Conservation (phyloP, 2,113 vertebrate species). For the Mesoclemmys tuberculata region DNA sequence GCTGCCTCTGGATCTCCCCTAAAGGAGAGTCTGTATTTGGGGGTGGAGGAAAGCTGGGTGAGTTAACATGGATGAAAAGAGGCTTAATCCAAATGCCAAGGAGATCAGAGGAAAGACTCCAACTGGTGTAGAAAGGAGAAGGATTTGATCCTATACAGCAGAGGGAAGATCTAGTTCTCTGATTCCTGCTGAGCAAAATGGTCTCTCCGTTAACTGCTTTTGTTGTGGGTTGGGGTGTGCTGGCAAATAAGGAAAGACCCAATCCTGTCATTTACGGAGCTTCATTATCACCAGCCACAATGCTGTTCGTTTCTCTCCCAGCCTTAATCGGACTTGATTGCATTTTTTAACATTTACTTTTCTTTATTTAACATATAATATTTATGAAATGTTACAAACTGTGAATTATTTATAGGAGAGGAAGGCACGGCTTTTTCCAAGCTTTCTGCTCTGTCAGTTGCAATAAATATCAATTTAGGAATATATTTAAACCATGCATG, state of each 20-base stretch:
- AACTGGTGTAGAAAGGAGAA: accelerated
- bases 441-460: constrained; percentile 16
- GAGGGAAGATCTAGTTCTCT: not conserved
- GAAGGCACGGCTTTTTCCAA: constrained; percentile 14
- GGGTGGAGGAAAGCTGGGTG: not conserved
- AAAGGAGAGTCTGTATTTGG: not conserved
- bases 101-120: not conserved
- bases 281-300: not conserved
- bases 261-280: accelerated
- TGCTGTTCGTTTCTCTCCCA: not conserved
- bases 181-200: not conserved
- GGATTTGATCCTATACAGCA: not conserved
- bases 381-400: constrained; percentile 25
- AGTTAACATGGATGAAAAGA: not conserved
- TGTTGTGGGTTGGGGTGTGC: not conserved
- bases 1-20: not conserved
- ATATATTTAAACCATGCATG: constrained; percentile 5
- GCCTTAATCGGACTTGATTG: not conserved
- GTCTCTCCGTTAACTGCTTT: not conserved
- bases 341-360: constrained; percentile 25
- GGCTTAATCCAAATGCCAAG: accelerated
- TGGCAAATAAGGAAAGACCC: not conserved
- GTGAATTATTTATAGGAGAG: constrained; percentile 59
- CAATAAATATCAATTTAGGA: constrained; percentile 21
- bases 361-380: constrained; percentile 51